Evolutionary conservation across 2,113 vertebrate species (phyloP).

Genomic region (Bubo blakistoni): DNA sequence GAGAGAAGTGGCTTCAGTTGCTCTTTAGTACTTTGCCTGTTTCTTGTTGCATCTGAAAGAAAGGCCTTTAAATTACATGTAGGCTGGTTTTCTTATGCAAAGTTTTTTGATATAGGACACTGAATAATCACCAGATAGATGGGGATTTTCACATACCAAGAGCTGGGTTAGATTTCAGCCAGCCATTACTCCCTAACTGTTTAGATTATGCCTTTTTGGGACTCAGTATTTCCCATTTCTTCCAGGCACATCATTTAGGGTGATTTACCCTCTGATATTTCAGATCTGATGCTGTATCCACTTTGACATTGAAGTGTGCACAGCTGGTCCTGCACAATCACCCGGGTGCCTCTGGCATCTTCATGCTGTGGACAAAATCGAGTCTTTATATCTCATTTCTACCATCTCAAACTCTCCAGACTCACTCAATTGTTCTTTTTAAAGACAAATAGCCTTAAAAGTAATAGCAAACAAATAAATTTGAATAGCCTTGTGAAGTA

Average conservation of each 20-base stretch:
- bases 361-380: neutral
- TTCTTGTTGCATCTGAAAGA: neutral
- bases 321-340: neutral
- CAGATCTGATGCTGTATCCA: neutral
- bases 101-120: neutral
- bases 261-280: neutral
- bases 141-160: neutral
- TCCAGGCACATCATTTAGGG: neutral
- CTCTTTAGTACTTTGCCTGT: neutral
- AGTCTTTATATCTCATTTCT: neutral
- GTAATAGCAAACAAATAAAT: conserved; percentile 7
- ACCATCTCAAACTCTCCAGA: neutral
- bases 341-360: neutral
- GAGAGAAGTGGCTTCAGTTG: neutral
- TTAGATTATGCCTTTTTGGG: neutral
- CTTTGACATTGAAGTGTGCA: neutral
- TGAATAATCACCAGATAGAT: neutral
- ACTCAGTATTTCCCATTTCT: neutral
- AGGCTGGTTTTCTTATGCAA: neutral
- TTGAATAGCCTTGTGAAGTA: neutral
- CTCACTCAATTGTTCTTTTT: neutral
- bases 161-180: neutral
- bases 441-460: neutral
- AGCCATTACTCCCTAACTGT: neutral
- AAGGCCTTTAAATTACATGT: neutral